phyloP scores from a whole-genome alignment of 2,113 vertebrate species.

The Heloderma charlesbogerti region DNA sequence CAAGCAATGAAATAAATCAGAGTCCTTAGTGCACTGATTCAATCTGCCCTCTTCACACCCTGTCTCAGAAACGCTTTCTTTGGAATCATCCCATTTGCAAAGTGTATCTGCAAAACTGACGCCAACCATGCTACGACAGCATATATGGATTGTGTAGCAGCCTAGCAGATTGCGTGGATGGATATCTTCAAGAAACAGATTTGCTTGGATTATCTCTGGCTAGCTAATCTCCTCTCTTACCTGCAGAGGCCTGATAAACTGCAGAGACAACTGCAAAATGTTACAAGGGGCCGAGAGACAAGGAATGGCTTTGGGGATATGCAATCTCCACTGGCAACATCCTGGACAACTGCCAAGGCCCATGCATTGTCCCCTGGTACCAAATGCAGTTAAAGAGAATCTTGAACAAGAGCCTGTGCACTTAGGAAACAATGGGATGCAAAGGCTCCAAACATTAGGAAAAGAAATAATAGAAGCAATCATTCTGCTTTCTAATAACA shows the following conservation, averaged over 20 bases:
- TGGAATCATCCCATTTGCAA: background rate
- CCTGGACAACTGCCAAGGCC: background rate
- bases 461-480: background rate
- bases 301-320: background rate
- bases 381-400: background rate
- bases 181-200: constrained; percentile 25
- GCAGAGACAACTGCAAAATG: constrained; percentile 7
- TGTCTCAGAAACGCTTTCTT: background rate
- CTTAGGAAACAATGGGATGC: background rate
- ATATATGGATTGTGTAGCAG: background rate
- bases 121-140: background rate
- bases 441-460: background rate
- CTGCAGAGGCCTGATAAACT: constrained; percentile 19
- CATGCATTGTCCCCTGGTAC: background rate
- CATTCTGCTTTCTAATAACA: background rate
- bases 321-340: background rate
- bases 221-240: constrained; percentile 19
- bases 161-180: background rate
- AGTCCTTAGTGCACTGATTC: too few relatives aligned
- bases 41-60: background rate
- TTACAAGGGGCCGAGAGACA: background rate
- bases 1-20: background rate
- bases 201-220: constrained; percentile 8
- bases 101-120: background rate
- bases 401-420: background rate